Base-by-base conservation (phyloP, 2,888 invertebrate genomes). In the Aelia acuminata region DNA sequence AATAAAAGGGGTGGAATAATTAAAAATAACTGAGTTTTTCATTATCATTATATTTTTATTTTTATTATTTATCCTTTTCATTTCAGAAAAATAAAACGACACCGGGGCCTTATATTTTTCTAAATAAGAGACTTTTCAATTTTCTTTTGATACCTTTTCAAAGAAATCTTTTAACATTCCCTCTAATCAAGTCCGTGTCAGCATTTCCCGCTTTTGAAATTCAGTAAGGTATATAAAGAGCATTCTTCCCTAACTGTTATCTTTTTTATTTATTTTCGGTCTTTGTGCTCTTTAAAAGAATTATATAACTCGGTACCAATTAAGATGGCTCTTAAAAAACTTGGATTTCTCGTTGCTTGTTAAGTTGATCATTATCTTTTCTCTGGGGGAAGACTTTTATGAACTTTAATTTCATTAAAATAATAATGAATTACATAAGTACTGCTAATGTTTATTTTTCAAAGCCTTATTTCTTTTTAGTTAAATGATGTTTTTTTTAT, bases 101-200 rank as follows among this genome's bases (percentile, higher is more conserved):
- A 1, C 26, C 8, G 26, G 26, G 57, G 3, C 2, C 11, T 10
- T 11, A n/a, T n/a, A n/a, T n/a, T n/a, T n/a, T 53, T n/a, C 53
- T n/a, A 53, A 8, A 8, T 15, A 57, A n/a, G n/a, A 53, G 53
- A 53, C 22, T 57, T 57, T 57, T 3, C 10, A 7, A 26, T 26
- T 57, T 26, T 26, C 26, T 57, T 13, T 57, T 57, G 13, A 13
- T n/a, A 26, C 13, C 26, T 26, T 57, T 26, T 57, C 57, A 57
- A 26, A 57, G 57, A n/a, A 57, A 57, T 57, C 57, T 57, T 57
- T 57, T 57, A 57, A 57, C 57, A 11, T 26, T 57, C 26, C 57
- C 57, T 26, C 3, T 26, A 57, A 57, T 57, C 57, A 26, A 57
- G 57, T 26, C 26, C n/a, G 8, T 26, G 57, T 26, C 13, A 8